Conservation (phyloP, 2,888 invertebrate species). For the Cataglyphis livida region DNA sequence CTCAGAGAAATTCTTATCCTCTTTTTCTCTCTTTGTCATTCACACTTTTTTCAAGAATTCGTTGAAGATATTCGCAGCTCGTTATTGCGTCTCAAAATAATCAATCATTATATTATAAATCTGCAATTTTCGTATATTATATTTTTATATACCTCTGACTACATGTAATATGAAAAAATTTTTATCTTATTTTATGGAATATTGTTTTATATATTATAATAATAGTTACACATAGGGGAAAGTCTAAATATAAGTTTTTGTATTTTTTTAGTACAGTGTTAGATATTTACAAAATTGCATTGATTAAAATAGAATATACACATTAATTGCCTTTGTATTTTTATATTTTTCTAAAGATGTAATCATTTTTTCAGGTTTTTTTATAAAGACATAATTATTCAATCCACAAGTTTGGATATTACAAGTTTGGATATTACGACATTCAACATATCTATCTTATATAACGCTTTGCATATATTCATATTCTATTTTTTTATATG, state of each 20-base stretch:
- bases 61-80: slow-evolving; percentile 20
- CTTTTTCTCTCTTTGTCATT: slow-evolving; percentile 7
- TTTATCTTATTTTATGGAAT: neutral
- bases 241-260: neutral
- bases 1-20: slow-evolving; percentile 34
- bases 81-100: neutral
- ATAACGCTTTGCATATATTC: slow-evolving; percentile 14
- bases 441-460: neutral
- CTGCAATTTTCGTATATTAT: neutral
- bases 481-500: slow-evolving; percentile 53
- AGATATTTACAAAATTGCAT: neutral
- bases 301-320: neutral
- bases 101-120: neutral
- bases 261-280: neutral
- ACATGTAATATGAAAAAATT: neutral
- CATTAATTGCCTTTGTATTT: neutral
- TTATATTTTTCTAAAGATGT: neutral
- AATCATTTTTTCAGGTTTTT: neutral
- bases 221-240: neutral
- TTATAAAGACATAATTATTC: neutral
- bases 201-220: neutral
- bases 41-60: neutral
- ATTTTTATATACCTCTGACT: neutral
- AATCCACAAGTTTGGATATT: neutral
- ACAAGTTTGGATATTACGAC: neutral